Conservation (phyloP, 2,797 vertebrate genomes). For the Tragopan temminckii region DNA sequence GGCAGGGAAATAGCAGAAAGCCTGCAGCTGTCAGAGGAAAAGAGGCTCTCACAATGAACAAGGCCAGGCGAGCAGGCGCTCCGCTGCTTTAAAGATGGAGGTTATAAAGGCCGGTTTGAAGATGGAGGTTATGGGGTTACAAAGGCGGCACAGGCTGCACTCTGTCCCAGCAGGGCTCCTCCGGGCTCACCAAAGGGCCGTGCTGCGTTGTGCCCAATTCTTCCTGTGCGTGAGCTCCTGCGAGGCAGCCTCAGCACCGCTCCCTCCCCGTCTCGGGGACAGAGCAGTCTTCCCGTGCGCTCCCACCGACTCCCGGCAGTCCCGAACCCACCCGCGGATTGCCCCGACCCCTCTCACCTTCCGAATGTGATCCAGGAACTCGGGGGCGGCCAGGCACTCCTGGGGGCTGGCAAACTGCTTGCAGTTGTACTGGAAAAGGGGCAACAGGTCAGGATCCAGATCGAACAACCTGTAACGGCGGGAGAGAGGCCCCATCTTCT, state of each 20-base stretch:
- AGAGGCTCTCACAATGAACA: not conserved
- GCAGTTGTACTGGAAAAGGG: constrained; percentile 92
- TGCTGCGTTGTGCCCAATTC: not conserved
- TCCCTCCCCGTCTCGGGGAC: fast-evolving
- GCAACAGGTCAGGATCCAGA: constrained; percentile 91
- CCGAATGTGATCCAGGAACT: constrained; percentile 94
- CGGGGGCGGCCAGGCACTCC: constrained; percentile 92
- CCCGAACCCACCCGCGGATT: not conserved
- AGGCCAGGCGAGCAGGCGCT: not conserved
- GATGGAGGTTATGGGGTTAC: not conserved
- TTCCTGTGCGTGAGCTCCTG: not conserved
- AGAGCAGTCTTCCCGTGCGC: fast-evolving
- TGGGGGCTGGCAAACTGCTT: constrained; percentile 87
- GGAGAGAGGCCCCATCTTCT: not conserved
- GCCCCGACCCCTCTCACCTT: constrained; percentile 86
- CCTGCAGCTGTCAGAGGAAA: not conserved
- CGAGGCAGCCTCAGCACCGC: not conserved
- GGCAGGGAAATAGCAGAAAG: constrained; percentile 26
- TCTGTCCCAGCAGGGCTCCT: not conserved
- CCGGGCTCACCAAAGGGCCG: not conserved
- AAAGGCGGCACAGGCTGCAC: not conserved
- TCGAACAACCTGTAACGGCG: constrained; percentile 89
- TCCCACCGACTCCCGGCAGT: not conserved
- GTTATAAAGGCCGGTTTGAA: not conserved
- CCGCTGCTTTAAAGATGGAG: not conserved